Base-by-base conservation (phyloP, 2,888 invertebrate genomes). In the Schizaphis graminum region DNA sequence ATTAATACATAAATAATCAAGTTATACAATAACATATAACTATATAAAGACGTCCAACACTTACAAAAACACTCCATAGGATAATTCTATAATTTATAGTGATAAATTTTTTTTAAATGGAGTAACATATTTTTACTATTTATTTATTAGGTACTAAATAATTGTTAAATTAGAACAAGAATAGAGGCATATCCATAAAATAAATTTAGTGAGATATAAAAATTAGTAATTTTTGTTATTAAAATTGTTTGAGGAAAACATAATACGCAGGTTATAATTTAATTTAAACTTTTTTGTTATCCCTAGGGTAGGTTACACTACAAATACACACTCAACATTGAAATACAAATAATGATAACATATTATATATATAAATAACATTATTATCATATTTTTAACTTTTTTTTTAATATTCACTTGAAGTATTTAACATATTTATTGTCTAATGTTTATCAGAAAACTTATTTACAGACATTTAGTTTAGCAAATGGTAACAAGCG, bases 401-500 rank as follows among this genome's bases (percentile, higher is more conserved):
- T 89, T 41, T 89, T 84, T 44, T 77, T 77, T 77, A 85, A 77
- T 77, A 84, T 77, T 85, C 44, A 53, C 91, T 85, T 44, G 85
- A 86, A 86, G n/a, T 92, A 61, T 49, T 91, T 92, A 92, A 92
- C 92, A 88, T 92, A 92, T 53, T 94, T 94, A 94, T 94, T 94
- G 94, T 94, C 94, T 94, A 89, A 94, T 49, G 61, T 93, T 93
- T 89, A 61, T 84, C 44, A 84, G 84, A 84, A 93, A 89, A 93
- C 56, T 35, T 93, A 84, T 89, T 41, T 94, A 94, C 90, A 94
- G 41, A 90, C 44, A 90, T 61, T 57, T 90, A n/a, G 44, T 90
- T 89, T 61, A 90, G 94, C 94, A 89, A 90, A 61, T 94, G 94
- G 94, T 94, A 94, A 94, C 94, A 94, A 94, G 89, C 94, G 41